Base-by-base conservation (phyloP, 37 sponge, comb jelly and placozoan species). In the Cliona cf. orientalis region DNA sequence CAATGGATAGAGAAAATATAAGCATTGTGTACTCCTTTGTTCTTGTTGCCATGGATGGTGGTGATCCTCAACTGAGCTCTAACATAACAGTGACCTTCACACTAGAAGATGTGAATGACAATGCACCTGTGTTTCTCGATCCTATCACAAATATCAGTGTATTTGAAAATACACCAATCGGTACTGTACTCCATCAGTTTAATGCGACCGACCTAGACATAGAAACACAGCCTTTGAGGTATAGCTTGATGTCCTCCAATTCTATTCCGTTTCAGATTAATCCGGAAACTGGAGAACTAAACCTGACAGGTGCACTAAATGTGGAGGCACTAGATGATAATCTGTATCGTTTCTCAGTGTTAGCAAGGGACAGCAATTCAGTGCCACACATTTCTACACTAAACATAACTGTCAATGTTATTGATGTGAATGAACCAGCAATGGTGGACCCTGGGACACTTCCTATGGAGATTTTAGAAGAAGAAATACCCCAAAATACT, bases 1-100 rank as follows among this genome's bases (percentile, higher is more conserved):
- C 17, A 3, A 7, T 80, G 5, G 81, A 80, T 35, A 35, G 71
- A 4, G 81, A 80, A 36, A 34, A 14, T 9, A 21, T 57, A 2
- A 56, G 5, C 26, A 12, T 40, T 9, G 31, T 60, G 0, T 35
- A 58, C 29, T 23, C 35, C 11, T 9, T 80, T 6, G 31, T 56
- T 21, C 71, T 80, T 28, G 29, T 38, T 44, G 81, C 81, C 26
- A 14, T 9, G n/a, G 81, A 80, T n/a, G 33, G 36, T 80, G 81
- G 71, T 2, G 5, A 38, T 19, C 42, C 58, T 34, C 39, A 57
- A 29, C 68, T 28, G 1, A n/a, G 14, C 9, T 41, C 49, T 34
- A 68, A 40, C 34, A 25, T 70, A 22, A 70, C 81, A 2, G 23
- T 80, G 35, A 56, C 56, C 21, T 12, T 80, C n/a, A 9, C 17